Evolutionary conservation across 2,888 invertebrate genomes (phyloP), one percentile per base, ranked within the genome.

Genomic region (Antheraea yamamai): DNA sequence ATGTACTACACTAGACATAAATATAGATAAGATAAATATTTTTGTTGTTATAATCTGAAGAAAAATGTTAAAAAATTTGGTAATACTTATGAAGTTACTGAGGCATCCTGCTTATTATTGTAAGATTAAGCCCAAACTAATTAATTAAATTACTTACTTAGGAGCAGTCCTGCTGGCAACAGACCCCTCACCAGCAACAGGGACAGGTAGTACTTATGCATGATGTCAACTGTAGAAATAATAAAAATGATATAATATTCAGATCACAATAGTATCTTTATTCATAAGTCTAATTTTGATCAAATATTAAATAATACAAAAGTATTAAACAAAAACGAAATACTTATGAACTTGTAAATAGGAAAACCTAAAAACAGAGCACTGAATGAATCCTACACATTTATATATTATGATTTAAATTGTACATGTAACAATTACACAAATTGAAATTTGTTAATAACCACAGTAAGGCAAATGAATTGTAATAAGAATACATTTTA

Each of bases 151-250:
- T 78, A 92, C 94, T 94, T 85, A 95, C 94, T 90, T 12, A 94
- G 79, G 55, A 95, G 83, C 23, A 94, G 86, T 75, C 88, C 89
- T 16, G 87, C 85, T 78, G 94, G 94, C 75, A 94, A 84, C 77
- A 94, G 84, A 75, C 92, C 64, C 73, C 94, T 87, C 83, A 92
- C 89, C 80, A 94, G 82, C 79, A 91, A 77, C 78, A 91, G 76
- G 55, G 88, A 80, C 74, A 90, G 77, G 76, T 88, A 90, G 81
- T 89, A 88, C 78, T 89, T 87, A 77, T 89, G 78, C 93, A 93
- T 92, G 81, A 78, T 91, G 86, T 76, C 82, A 76, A 79, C 92
- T 91, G 88, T 35, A 86, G 87, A 82, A 61, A 82, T 82, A 77
- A 75, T 73, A 76, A 76, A 70, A 74, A 72, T 7, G 12, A 8